These are phyloP conservation scores for Microhierax caerulescens DNA, from an alignment of 2,797 vertebrate genomes.

Conservation along the genomic window DNA sequence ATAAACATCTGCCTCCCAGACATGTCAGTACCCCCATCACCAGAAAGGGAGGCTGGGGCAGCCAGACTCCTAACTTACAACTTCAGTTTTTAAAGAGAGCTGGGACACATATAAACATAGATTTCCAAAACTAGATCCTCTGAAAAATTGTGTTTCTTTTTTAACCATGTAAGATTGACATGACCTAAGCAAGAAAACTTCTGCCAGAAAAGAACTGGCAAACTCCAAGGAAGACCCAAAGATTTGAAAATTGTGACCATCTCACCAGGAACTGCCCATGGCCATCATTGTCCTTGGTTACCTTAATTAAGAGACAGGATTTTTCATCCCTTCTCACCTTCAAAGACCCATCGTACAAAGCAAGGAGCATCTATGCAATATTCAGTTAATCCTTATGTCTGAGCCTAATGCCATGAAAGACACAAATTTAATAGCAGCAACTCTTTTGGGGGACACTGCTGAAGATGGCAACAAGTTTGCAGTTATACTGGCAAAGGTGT, in stretches of 20 bases:
- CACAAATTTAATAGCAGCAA: background rate
- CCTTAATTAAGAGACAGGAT: background rate
- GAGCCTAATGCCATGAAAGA: background rate
- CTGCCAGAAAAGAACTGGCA: background rate
- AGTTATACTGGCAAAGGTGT: background rate
- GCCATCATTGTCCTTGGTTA: background rate
- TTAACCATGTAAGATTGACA: background rate
- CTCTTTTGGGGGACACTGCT: background rate
- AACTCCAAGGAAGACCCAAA: background rate
- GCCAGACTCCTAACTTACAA: background rate
- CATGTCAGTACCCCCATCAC: background rate
- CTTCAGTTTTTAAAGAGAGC: background rate
- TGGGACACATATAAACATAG: background rate
- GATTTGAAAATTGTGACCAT: background rate
- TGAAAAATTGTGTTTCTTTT: background rate
- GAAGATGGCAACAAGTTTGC: background rate
- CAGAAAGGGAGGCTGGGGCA: background rate
- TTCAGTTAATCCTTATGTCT: background rate
- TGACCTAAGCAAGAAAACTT: background rate
- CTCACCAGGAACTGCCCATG: background rate
- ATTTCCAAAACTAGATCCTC: background rate
- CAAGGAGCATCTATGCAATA: accelerated
- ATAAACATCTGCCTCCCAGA: background rate
- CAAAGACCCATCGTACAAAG: background rate
- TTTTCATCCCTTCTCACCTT: background rate